phyloP scores from a whole-genome alignment of 2,797 vertebrate genomes.

The Danio choprae region DNA sequence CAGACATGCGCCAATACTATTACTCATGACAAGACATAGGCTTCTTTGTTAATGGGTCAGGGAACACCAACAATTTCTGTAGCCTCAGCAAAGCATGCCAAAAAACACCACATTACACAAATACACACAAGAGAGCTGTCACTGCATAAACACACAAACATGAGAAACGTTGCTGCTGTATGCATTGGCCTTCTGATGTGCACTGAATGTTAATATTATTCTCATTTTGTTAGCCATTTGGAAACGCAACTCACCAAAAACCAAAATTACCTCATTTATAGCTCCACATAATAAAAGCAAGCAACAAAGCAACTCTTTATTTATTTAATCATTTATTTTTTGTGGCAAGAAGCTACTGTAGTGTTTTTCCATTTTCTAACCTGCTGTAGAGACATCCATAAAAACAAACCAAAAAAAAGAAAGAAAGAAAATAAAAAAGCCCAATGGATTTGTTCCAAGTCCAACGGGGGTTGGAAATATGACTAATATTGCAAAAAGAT shows the following conservation, averaged over 20 bases:
- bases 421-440: too few species aligned
- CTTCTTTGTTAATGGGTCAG: conserved; percentile 36
- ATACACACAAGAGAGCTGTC: conserved; percentile 10
- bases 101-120: conserved; percentile 26
- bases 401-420: too few species aligned
- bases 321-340: too few species aligned
- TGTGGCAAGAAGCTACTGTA: background rate
- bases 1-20: conserved; percentile 53
- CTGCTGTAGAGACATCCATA: background rate
- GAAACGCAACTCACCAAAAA: background rate
- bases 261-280: background rate
- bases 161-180: background rate
- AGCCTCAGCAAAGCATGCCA: background rate
- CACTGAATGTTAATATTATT: background rate
- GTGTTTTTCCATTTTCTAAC: background rate
- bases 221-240: background rate
- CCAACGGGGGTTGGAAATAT: too few species aligned
- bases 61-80: background rate
- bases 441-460: too few species aligned
- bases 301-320: background rate
- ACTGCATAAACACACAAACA: conserved; percentile 8
- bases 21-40: background rate
- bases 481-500: too few species aligned
- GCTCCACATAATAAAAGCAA: background rate
- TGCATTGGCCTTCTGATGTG: background rate